These are phyloP conservation scores for Diorhabda elongata DNA, from an alignment of 1,140 invertebrate genomes.

Conservation along the genomic window DNA sequence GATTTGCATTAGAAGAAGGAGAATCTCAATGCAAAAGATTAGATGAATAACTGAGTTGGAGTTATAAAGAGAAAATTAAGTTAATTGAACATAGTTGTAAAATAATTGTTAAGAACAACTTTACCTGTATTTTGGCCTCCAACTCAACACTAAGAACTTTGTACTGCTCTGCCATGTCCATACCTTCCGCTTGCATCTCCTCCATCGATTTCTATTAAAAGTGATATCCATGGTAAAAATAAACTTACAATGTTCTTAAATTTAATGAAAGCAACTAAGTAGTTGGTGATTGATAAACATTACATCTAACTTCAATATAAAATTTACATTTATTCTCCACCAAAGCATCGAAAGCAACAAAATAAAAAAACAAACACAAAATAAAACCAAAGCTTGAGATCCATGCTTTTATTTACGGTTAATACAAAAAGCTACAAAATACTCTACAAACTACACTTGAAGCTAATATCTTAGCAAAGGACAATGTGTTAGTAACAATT, in stretches of 20 bases:
- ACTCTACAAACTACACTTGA: background rate
- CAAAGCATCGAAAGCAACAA: background rate
- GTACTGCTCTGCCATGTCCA: slow-evolving; percentile 38
- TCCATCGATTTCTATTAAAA: slow-evolving; percentile 36
- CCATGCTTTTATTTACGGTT: background rate
- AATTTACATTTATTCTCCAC: background rate
- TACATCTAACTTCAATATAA: too few relatives aligned
- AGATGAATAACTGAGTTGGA: too few relatives aligned
- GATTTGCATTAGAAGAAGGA: too few relatives aligned
- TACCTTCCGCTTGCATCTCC: slow-evolving; percentile 14
- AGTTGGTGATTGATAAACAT: too few relatives aligned
- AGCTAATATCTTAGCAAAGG: background rate
- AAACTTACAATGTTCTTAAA: too few relatives aligned
- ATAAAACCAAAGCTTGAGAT: background rate
- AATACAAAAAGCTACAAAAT: slow-evolving; percentile 3
- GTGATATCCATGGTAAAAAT: background rate
- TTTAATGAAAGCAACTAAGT: too few relatives aligned
- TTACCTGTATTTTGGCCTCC: slow-evolving; percentile 43
- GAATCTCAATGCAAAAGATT: too few relatives aligned
- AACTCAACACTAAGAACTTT: slow-evolving; percentile 37
- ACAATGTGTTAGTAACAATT: background rate
- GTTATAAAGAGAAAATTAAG: too few relatives aligned
- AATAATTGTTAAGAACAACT: background rate
- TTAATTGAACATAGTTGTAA: too few relatives aligned
- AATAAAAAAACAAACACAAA: background rate